Evolutionary conservation across 2,888 invertebrate genomes (phyloP), one percentile per base, ranked within the genome.

Genomic region (Sipha maydis): DNA sequence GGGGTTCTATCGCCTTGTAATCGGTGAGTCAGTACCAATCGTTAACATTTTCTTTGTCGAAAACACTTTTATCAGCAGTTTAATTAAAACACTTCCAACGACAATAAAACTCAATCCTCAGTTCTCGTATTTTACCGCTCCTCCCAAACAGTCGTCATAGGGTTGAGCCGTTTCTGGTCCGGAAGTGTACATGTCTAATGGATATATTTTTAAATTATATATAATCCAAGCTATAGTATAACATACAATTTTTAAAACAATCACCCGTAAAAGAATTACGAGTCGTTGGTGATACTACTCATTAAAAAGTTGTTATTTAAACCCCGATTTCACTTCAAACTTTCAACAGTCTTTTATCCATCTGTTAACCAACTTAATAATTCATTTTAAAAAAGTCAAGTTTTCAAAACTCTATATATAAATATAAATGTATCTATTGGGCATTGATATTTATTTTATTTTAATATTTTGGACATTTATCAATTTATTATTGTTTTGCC

Each of bases 341-440:
- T 83, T 83, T 71, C 48, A 48, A 48, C 83, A 69, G 31, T 31
- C 41, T 48, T 48, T n/a, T 77, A 71, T 21, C 54, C 54, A 11
- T 48, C 48, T 31, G 71, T 71, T 71, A 71, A 54, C 54, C 71
- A 54, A 54, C 71, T 83, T 5, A 83, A 83, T 71, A 31, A 71
- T 83, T 83, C 28, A 83, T 71, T 83, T 17, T 71, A 28, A 7
- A 48, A 71, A 54, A 54, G 71, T 71, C 83, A 61, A 83, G 48
- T 83, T 83, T 82, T 41, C 82, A 19, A 69, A 82, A 28, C 31
- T 25, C 34, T 34, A 17, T 1, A 34, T 34, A 34, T 41, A 41
- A 41, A 41, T 41, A 41, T 41, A 41, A 41, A 41, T 9, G 41
- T 8, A 41, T 8, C 8, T 41, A 41, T 41, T 41, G 41, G 41